Base-by-base conservation (phyloP, 1,140 invertebrate species). In the Rhysida immarginata region DNA sequence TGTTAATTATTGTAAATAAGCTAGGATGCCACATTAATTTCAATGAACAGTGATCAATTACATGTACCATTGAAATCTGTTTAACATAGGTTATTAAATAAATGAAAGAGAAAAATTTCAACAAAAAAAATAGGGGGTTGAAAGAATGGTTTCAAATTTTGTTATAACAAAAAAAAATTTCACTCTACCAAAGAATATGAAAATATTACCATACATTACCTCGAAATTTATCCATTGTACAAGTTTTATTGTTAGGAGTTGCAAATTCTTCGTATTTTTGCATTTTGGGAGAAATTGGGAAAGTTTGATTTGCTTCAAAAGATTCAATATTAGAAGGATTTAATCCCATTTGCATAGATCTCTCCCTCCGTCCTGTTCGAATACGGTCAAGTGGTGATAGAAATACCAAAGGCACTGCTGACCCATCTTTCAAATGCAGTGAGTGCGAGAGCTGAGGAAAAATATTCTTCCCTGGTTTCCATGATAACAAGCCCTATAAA, bases 291-390 rank as follows among this genome's bases (percentile, higher is more conserved):
- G 29, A 53, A 16, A 63, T 62, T 3, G 69, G 69, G 53, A 66
- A 69, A 2, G 68, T 68, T 62, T 71, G 69, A 55, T 70, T 70
- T 1, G 57, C 58, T 53, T 70, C 65, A 60, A 68, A 71, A 21
- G 68, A 65, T 24, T 64, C 60, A 26, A 64, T 58, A n/a, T 51
- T 58, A 35, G 58, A 44, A 5, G 45, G 54, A 2, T 48, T 53
- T 0, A 69, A 26, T 13, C 67, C 67, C 25, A 69, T 58, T 56
- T 67, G 64, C 16, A 48, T 52, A 2, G 65, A 65, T 25, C 64
- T 57, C 35, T 66, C 63, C 2, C 56, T 56, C 27, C 61, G 61
- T 21, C 61, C 62, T 11, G 59, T 61, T 2, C 66, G 56, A 14
- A 67, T 60, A 23, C 60, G 58, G 55, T 67, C 66, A 25, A 66